These are phyloP conservation scores for Drosophila azteca DNA, from an alignment of 1,140 invertebrate genomes.

Conservation along the genomic window DNA sequence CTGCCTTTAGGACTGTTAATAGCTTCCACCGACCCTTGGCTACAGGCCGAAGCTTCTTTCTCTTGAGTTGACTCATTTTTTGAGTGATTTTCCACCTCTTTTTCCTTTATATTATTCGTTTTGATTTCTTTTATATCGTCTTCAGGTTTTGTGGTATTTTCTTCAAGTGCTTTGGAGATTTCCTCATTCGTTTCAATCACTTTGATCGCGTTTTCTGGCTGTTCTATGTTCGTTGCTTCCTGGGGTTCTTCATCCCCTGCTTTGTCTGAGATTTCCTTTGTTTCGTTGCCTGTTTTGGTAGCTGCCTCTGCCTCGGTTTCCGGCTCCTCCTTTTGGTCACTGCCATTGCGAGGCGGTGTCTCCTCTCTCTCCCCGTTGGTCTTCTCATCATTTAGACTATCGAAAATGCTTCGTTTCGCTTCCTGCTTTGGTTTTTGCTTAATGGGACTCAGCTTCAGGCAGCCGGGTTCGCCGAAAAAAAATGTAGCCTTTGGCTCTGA, in stretches of 20 bases:
- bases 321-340: conserved; percentile 8
- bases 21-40: too few species aligned
- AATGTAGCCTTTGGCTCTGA: conserved; percentile 82
- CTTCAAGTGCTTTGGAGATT: not conserved
- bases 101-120: not conserved
- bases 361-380: conserved; percentile 58
- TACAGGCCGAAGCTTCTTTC: not conserved
- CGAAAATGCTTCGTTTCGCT: conserved; percentile 67
- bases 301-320: not conserved
- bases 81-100: not conserved
- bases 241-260: conserved; percentile 1
- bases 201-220: conserved; percentile 22
- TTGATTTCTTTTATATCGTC: not conserved
- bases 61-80: not conserved
- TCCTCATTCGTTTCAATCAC: conserved; percentile 20
- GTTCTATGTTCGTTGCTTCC: not conserved
- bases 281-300: conserved; percentile 5
- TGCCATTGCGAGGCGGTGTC: conserved; percentile 9
- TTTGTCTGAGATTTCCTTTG: conserved; percentile 56
- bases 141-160: not conserved
- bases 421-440: conserved; percentile 65
- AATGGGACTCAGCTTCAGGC: conserved; percentile 79
- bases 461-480: conserved; percentile 84
- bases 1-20: too few species aligned
- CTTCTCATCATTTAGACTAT: conserved; percentile 55